Percentiles rank a stretch among this genome's conserved stretches.
Evolutionary conservation across 2,888 invertebrate genomes (phyloP).

Genomic region (Epinotia bilunana): DNA sequence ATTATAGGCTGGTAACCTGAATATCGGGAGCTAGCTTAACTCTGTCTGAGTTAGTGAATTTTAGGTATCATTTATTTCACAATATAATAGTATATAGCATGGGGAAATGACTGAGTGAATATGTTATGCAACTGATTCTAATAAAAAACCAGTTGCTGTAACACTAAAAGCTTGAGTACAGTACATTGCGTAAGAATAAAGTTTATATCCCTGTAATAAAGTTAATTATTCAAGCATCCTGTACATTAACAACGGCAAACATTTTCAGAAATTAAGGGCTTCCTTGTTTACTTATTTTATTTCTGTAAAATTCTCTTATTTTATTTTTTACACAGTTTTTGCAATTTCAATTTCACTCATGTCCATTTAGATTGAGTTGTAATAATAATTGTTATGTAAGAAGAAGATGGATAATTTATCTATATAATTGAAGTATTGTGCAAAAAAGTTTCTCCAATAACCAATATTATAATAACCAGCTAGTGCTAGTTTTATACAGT

Average conservation of each 20-base stretch:
- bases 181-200: conserved; percentile 6
- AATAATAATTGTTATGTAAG: too few relatives aligned
- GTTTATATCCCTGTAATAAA: conserved; percentile 18
- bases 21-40: not conserved
- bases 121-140: not conserved
- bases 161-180: conserved; percentile 3
- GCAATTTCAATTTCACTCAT: not conserved
- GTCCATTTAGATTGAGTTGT: not conserved
- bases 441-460: too few relatives aligned
- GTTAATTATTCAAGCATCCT: not conserved
- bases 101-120: not conserved
- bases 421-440: too few relatives aligned
- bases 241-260: not conserved
- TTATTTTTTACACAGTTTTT: not conserved
- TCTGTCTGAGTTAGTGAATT: not conserved
- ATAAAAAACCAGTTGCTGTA: conserved; percentile 8
- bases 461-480: too few relatives aligned
- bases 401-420: too few relatives aligned
- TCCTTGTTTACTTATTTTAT: conserved; percentile 11
- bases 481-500: too few relatives aligned
- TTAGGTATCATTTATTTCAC: not conserved
- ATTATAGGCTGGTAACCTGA: not conserved
- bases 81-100: not conserved
- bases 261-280: conserved; percentile 13
- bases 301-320: not conserved